Evolutionary conservation across 2,888 invertebrate species (phyloP), one percentile per base, ranked within the genome.

Genomic region (Coecobrya sp.): DNA sequence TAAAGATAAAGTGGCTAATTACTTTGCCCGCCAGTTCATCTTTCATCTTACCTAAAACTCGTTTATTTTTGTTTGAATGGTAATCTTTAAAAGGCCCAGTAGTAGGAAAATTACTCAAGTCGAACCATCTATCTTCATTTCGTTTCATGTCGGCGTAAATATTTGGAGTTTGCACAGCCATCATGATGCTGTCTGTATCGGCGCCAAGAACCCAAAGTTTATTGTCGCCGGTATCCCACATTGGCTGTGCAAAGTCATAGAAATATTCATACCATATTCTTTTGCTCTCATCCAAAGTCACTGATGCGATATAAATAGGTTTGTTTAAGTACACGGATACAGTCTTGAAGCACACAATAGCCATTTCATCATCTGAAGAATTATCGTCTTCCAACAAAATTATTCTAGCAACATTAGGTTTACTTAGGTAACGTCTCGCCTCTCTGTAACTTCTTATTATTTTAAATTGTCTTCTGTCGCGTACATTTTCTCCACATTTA

Each of bases 251-350:
- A 70, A 70, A 68, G 19, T 70, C 49, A 27, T 86, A 86, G 30
- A 70, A 86, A 22, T 45, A 86, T 36, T 2, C 19, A 13, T 86
- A 86, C 8, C 16, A 86, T 0, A 86, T 52, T 8, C 52, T 27
- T 19, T 86, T 70, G 70, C 49, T 30, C 49, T 86, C 70, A 52
- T 86, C 86, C 10, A 86, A 30, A 19, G 16, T 13, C 0, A 52
- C 52, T 0, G 49, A n/a, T 25, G 70, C 86, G n/a, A 86, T 68
- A n/a, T 86, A 86, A 0, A 86, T 10, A 13, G 86, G 86, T 30
- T 36, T 25, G n/a, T 86, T 52, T 4, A 86, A 42, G n/a, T 49
- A 52, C 0, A 86, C 86, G 3, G 45, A 30, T 7, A 70, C 30
- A 8, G 19, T 13, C 36, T 86, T 86, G 19, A 86, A 19, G 10